Conservation (phyloP, 2,888 invertebrate species). For the Agonopterix alstromeriana region DNA sequence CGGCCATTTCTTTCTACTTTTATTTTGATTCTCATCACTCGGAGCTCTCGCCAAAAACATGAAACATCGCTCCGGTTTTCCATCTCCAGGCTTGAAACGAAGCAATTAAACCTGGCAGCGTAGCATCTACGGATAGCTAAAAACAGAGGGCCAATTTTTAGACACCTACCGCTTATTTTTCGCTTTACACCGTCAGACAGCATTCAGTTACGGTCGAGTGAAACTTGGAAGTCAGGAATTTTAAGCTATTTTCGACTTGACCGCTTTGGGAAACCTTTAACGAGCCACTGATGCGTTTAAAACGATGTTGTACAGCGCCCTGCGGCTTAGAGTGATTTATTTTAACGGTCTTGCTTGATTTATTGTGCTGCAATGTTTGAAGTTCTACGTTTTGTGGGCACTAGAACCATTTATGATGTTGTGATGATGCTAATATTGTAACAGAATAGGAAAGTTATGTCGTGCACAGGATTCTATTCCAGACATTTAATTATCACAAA, state of each 20-base stretch:
- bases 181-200: constrained; percentile 22
- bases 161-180: constrained; percentile 22
- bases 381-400: too few relatives aligned
- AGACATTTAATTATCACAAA: too few relatives aligned
- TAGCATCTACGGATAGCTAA: not conserved
- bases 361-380: not conserved
- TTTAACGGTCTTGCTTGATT: not conserved
- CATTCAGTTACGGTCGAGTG: constrained; percentile 41
- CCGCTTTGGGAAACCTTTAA: constrained; percentile 32
- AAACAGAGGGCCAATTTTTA: constrained; percentile 6
- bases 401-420: too few relatives aligned
- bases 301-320: constrained; percentile 11
- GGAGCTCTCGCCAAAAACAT: not conserved
- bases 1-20: not conserved
- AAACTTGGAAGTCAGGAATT: constrained; percentile 40
- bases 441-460: too few relatives aligned
- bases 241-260: constrained; percentile 45
- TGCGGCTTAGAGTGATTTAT: constrained; percentile 17
- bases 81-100: not conserved
- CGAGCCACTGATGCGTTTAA: constrained; percentile 34
- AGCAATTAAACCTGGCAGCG: constrained; percentile 9
- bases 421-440: too few relatives aligned
- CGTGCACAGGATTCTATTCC: too few relatives aligned
- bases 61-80: constrained; percentile 1
- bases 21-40: not conserved